Evolutionary conservation across 2,113 vertebrate species (phyloP).

Genomic region (Sterna hirundo): DNA sequence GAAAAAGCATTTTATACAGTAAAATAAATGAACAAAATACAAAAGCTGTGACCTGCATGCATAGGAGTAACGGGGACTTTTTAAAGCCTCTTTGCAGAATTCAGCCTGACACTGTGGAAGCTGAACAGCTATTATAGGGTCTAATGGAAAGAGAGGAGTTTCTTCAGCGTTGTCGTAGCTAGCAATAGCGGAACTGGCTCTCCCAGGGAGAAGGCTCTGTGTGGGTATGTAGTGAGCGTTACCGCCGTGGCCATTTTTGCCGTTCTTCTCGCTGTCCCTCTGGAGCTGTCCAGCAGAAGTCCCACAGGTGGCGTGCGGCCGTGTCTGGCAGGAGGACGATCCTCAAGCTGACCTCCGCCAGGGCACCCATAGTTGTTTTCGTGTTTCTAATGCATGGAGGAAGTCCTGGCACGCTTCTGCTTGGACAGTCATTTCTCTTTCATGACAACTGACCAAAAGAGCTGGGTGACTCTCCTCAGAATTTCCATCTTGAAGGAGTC

Average conservation of each 20-base stretch:
- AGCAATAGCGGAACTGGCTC: neutral
- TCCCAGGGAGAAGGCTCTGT: neutral
- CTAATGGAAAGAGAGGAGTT: neutral
- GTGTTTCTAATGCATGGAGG: rapidly evolving
- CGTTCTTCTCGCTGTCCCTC: neutral
- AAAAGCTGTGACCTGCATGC: neutral
- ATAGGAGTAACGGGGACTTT: neutral
- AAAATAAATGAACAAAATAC: neutral
- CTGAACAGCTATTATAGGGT: neutral
- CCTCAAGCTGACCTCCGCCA: neutral
- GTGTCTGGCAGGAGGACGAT: neutral
- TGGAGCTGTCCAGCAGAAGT: constrained; percentile 37
- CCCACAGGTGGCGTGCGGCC: neutral
- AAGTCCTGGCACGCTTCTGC: neutral
- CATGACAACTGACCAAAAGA: neutral
- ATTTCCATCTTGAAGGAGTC: neutral
- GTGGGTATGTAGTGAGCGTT: neutral
- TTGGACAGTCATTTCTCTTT: neutral
- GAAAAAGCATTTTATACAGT: neutral
- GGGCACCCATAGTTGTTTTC: neutral
- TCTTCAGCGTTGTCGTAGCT: neutral
- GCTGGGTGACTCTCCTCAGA: neutral
- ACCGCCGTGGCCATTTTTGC: neutral
- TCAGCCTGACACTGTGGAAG: neutral
- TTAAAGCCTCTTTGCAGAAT: neutral